Base-by-base conservation (phyloP, 2,797 vertebrate genomes). In the Rhinella marina region DNA sequence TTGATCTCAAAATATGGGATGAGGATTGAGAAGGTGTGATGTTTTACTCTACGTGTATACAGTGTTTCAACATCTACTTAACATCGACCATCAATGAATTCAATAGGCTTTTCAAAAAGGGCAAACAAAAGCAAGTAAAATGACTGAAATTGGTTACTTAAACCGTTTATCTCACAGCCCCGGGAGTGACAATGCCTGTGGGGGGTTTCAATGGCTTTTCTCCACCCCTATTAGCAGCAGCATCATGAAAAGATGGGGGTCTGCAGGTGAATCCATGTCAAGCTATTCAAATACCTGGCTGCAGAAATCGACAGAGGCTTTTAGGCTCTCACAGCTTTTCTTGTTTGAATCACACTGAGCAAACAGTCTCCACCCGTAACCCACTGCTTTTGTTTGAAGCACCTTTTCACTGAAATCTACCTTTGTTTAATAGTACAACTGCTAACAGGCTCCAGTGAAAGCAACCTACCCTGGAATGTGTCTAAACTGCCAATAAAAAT, bases 291-390 rank as follows among this genome's bases (percentile, higher is more conserved):
- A 91, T 91, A 90, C 92, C 79, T 84, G 86, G 90, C 87, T 85
- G 75, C 0, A 14, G 85, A 90, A 92, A 91, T 92, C 90, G 80
- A 90, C 92, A 86, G 90, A 94, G 90, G 91, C 81, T 93, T 94
- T 94, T 91, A 90, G 92, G 92, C 92, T 93, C 94, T 92, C 92
- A 84, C 32, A 90, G 92, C 92, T 90, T 91, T 91, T 93, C 94
- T 92, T 89, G 91, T 92, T 91, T 94, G 94, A 95, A 94, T 94
- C 93, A 94, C 91, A 91, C 92, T 93, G 93, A 95, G 94, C 94
- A 96, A 96, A 95, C 94, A 95, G 90, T 92, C 94, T 92, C 95
- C 95, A 95, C 95, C 95, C 95, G 91, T 93, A 92, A 91, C 94
- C 90, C 92, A 91, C 82, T 91, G 93, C 94, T 94, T 95, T 94